phyloP scores from a whole-genome alignment of 2,113 vertebrate species.

The Dicrurus megarhynchus region DNA sequence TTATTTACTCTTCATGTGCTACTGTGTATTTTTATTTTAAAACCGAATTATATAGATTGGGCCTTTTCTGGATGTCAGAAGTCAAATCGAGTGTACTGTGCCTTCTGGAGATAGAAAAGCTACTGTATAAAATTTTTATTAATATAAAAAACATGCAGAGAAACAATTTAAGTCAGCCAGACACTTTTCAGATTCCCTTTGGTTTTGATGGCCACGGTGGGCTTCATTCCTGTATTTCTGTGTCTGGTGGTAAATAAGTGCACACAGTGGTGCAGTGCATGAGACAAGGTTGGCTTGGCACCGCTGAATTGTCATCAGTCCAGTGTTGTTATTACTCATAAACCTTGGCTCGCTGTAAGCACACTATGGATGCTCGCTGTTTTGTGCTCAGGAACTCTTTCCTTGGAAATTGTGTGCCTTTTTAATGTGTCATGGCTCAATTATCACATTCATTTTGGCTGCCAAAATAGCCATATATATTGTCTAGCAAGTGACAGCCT shows the following conservation, averaged over 20 bases:
- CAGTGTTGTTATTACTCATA: neutral
- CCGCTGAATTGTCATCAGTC: neutral
- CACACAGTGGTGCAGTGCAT: neutral
- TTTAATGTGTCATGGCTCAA: slow-evolving; percentile 70
- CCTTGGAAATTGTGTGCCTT: slow-evolving; percentile 52
- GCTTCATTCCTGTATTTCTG: neutral
- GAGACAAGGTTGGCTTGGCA: neutral
- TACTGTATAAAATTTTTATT: neutral
- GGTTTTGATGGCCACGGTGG: neutral
- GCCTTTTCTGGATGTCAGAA: neutral
- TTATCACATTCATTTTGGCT: slow-evolving; percentile 66
- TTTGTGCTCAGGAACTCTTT: slow-evolving; percentile 40
- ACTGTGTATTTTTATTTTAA: neutral
- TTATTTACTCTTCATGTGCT: neutral
- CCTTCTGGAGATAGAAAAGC: neutral
- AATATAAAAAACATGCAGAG: neutral
- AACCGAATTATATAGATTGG: neutral
- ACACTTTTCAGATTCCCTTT: neutral
- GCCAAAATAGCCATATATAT: slow-evolving; percentile 71
- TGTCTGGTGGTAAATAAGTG: neutral
- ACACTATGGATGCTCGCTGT: neutral
- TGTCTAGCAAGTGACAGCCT: slow-evolving; percentile 65
- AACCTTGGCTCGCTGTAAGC: neutral
- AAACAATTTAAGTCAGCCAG: neutral
- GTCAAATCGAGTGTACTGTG: neutral